These are phyloP conservation scores for Nibea albiflora DNA, from an alignment of 2,113 vertebrate species.

Conservation along the genomic window DNA sequence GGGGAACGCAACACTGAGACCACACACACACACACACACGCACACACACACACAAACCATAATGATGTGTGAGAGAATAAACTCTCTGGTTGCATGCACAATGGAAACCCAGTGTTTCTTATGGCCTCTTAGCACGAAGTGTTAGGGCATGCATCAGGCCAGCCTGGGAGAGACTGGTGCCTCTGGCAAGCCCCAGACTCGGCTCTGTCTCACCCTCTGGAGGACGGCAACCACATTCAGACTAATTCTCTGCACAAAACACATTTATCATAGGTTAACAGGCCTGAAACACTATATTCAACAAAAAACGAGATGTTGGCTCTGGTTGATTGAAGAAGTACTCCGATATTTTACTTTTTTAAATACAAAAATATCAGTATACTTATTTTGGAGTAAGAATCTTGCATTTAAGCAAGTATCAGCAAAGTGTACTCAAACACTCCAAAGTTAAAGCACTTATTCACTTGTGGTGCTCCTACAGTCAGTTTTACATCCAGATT, in stretches of 20 bases:
- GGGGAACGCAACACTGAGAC: slow-evolving; percentile 38
- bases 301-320: neutral
- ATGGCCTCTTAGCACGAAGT: slow-evolving; percentile 66
- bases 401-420: neutral
- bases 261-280: slow-evolving; percentile 54
- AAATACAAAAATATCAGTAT: neutral
- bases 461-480: no score
- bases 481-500: no score
- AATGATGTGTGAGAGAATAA: slow-evolving; percentile 48
- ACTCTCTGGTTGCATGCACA: slow-evolving; percentile 49
- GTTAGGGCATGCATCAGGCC: slow-evolving; percentile 51
- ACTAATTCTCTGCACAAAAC: slow-evolving; percentile 52
- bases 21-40: slow-evolving; percentile 31
- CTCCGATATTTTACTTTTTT: neutral
- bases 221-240: slow-evolving; percentile 56
- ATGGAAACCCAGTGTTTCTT: slow-evolving; percentile 58
- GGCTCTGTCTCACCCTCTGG: slow-evolving; percentile 43
- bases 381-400: neutral
- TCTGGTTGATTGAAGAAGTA: slow-evolving; percentile 5
- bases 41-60: slow-evolving; percentile 36
- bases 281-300: neutral
- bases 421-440: neutral
- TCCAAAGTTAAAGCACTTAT: no score
- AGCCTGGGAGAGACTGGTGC: slow-evolving; percentile 36
- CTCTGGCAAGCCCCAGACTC: slow-evolving; percentile 46